These are phyloP conservation scores for Mus musculus DNA, from an alignment of 2,113 vertebrate species.

Conservation along the genomic window GRCm39 chr12:76922501-76923000, in stretches of 20 bases:
- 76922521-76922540: conserved; percentile 41
- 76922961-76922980: background rate
- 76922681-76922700: background rate
- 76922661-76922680: background rate
- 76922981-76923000: background rate
- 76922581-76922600: background rate
- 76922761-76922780: background rate
- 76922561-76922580: background rate
- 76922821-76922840: background rate
- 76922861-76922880: background rate
- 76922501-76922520: background rate
- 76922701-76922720: background rate
- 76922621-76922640: background rate
- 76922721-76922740: background rate
- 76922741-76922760: background rate
- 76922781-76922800: background rate
- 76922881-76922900: background rate
- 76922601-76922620: background rate
- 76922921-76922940: background rate
- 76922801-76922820: background rate
- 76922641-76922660: background rate
- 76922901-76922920: background rate
- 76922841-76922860: background rate
- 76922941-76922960: background rate
- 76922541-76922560: conserved; percentile 60